Evolutionary conservation across 2,888 invertebrate species (phyloP).

Genomic region (Trichogramma evanescens): DNA sequence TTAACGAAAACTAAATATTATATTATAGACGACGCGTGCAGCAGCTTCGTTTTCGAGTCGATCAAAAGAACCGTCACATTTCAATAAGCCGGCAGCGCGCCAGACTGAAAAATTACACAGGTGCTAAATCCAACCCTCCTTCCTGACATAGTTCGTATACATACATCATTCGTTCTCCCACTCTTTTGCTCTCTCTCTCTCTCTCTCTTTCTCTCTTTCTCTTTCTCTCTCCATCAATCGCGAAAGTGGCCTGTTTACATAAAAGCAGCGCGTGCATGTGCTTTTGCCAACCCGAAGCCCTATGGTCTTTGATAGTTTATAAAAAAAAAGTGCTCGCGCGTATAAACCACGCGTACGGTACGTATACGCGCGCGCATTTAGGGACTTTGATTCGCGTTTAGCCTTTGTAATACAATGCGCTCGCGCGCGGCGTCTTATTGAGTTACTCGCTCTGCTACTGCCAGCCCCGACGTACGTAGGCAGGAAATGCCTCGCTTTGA

Average conservation of each 20-base stretch:
- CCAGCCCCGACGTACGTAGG: neutral
- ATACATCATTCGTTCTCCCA: too few species aligned
- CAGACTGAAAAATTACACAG: too few species aligned
- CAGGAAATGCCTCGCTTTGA: constrained; percentile 10
- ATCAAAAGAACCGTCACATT: too few species aligned
- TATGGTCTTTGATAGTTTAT: too few species aligned
- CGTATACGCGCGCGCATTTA: constrained; percentile 27
- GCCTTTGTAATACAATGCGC: constrained; percentile 35
- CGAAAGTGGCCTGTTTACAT: constrained; percentile 8
- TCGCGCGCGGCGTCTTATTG: constrained; percentile 10
- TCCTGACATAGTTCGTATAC: too few species aligned
- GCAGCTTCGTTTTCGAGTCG: too few species aligned
- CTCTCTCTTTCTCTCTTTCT: constrained; percentile 14
- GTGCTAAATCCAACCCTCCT: constrained; percentile 3
- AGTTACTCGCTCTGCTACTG: constrained; percentile 9
- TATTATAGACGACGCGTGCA: too few species aligned
- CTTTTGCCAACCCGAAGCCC: neutral
- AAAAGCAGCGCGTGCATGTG: constrained; percentile 12
- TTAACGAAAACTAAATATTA: too few species aligned
- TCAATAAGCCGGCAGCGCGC: too few species aligned
- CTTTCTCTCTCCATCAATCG: constrained; percentile 23
- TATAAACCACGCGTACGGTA: too few species aligned
- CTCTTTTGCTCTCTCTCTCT: constrained; percentile 9
- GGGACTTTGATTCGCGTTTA: constrained; percentile 37
- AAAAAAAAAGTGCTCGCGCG: too few species aligned